Evolutionary conservation across 2,888 invertebrate genomes (phyloP).

Genomic region (Noctua janthina): DNA sequence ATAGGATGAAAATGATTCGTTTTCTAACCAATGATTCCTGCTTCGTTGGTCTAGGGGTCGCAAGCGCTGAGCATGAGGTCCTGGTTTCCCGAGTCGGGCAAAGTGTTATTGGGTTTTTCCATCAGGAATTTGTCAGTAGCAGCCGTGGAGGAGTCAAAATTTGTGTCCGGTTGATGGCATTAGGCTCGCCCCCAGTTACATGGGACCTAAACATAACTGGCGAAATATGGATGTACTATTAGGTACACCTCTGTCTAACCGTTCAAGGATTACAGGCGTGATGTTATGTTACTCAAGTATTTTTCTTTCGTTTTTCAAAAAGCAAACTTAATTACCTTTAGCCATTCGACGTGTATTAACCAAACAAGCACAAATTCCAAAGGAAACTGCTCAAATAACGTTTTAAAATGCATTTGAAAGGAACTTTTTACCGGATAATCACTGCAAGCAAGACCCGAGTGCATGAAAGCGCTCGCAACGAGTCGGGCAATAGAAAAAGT

Average conservation of each 20-base stretch:
- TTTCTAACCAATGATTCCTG: background rate
- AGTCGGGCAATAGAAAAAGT: conserved; percentile 16
- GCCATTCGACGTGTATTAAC: background rate
- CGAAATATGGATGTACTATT: background rate
- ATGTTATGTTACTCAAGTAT: background rate
- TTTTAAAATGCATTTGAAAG: conserved; percentile 40
- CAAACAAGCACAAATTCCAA: background rate
- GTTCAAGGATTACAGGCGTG: background rate
- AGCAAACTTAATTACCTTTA: conserved; percentile 1
- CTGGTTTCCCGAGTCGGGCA: too few relatives aligned
- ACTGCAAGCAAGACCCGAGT: conserved; percentile 2
- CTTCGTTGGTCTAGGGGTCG: background rate
- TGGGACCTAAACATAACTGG: too few relatives aligned
- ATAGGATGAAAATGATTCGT: background rate
- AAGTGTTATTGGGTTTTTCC: too few relatives aligned
- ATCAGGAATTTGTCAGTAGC: too few relatives aligned
- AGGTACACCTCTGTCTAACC: background rate
- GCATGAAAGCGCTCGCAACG: conserved; percentile 24
- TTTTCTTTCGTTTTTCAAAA: background rate
- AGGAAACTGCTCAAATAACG: conserved; percentile 14
- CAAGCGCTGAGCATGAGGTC: too few relatives aligned
- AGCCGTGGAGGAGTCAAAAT: too few relatives aligned
- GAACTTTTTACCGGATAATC: conserved; percentile 38
- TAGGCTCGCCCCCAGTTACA: too few relatives aligned
- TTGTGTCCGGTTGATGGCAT: too few relatives aligned